Evolutionary conservation across 2,888 invertebrate species (phyloP), one percentile per base, ranked within the genome.

Genomic region (Minunthozetes semirufus): DNA sequence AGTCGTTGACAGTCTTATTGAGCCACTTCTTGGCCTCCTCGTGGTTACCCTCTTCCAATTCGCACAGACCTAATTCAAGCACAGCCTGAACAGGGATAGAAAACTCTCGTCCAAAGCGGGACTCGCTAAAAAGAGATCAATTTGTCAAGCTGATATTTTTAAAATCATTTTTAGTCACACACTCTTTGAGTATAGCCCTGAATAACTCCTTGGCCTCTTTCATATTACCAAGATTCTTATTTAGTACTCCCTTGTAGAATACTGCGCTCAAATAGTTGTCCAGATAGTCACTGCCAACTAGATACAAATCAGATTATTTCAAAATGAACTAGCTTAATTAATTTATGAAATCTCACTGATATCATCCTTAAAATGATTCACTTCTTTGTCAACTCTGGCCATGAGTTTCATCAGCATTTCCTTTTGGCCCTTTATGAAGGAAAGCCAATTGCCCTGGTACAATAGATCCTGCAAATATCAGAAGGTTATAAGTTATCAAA

Each of bases 21-120:
- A 77, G 48, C 59, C 29, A 73, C 27, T 76, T 53, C 53, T 76
- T 76, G 11, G 77, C 77, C 53, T 77, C 77, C 8, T 46, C 42
- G 15, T 9, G 29, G 22, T 77, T 53, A 11, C 71, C 59, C 38
- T 50, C 11, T 17, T 25, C 17, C 8, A 76, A 38, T 6, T 53
- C 27, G 48, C 71, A 72, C 42, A 76, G 59, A 17, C 77, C 77
- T 19, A 77, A 50, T 22, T 77, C 77, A 19, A 73, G 56, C 9
- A 27, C 13, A 2, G 71, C 25, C 66, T 77, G 75, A n/a, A 73
- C 70, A 15, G 75, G 48, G 19, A 77, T 48, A n/a, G 72, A 42
- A 9, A 22, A 56, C 38, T 71, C 73, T 0, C 33, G 19, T 19
- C 59, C 61, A 19, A 75, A 72, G 19, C 73, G 46, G 5, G 56